These are phyloP conservation scores for Drosophila micromelanica DNA, from an alignment of 1,140 invertebrate genomes.

Conservation along the genomic window DNA sequence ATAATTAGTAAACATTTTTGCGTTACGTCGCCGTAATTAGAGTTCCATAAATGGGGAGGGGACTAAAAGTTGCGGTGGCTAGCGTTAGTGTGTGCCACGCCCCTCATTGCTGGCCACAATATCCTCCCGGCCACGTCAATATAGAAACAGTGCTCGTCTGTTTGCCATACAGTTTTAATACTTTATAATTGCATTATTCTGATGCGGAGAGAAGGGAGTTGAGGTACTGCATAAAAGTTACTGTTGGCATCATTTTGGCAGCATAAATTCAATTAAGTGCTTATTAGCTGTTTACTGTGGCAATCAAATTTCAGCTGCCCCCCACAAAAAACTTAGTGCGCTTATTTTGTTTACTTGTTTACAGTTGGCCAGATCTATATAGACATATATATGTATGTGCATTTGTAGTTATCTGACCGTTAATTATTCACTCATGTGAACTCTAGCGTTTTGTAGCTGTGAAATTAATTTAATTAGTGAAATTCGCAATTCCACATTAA, in stretches of 20 bases:
- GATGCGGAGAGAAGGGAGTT: not conserved
- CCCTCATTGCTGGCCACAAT: slow-evolving; percentile 41
- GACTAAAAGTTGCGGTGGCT: not conserved
- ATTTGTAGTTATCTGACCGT: not conserved
- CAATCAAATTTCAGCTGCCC: slow-evolving; percentile 14
- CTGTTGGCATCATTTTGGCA: slow-evolving; percentile 40
- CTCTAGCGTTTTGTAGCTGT: not conserved
- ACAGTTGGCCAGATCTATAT: not conserved
- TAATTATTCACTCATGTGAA: slow-evolving; percentile 22
- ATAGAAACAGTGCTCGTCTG: slow-evolving; percentile 25
- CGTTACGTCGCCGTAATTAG: slow-evolving; percentile 30
- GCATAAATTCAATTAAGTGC: slow-evolving; percentile 69
- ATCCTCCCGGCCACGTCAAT: slow-evolving; percentile 61
- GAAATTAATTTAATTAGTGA: slow-evolving; percentile 39
- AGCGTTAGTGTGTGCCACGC: slow-evolving; percentile 3
- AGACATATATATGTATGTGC: not conserved
- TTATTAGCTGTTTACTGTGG: slow-evolving; percentile 61
- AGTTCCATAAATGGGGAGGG: not conserved
- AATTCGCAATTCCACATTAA: slow-evolving; percentile 17
- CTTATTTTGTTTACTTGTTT: not conserved
- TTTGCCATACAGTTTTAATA: slow-evolving; percentile 74
- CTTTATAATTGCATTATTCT: slow-evolving; percentile 75
- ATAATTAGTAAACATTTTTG: slow-evolving; percentile 74
- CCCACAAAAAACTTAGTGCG: not conserved
- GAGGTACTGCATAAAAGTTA: slow-evolving; percentile 18